phyloP scores from a whole-genome alignment of 1,140 invertebrate genomes.

The Leptinotarsa texana region DNA sequence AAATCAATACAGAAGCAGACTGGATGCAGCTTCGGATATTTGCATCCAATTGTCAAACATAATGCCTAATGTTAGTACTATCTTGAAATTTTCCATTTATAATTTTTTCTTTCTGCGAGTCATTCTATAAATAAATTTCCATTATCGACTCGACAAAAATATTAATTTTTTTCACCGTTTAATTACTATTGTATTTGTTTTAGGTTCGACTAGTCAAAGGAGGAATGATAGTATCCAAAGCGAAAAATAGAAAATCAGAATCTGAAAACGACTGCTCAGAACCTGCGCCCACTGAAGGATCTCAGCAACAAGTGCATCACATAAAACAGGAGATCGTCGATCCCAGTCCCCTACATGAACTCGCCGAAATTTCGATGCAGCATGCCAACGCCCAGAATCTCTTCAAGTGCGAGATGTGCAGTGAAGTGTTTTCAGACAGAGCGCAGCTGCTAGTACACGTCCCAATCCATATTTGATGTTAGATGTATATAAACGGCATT shows the following conservation, averaged over 20 bases:
- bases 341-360: constrained; percentile 60
- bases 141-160: too few species aligned
- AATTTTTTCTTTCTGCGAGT: too few species aligned
- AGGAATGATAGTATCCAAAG: constrained; percentile 53
- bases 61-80: too few species aligned
- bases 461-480: constrained; percentile 76
- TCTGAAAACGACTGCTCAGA: constrained; percentile 15
- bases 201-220: constrained; percentile 51
- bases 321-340: constrained; percentile 59
- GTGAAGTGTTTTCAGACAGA: constrained; percentile 71
- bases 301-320: background rate
- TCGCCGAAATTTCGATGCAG: constrained; percentile 55
- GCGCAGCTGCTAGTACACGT: constrained; percentile 76
- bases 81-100: too few species aligned
- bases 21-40: too few species aligned
- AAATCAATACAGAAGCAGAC: too few species aligned
- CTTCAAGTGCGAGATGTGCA: constrained; percentile 79
- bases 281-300: background rate
- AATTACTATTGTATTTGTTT: constrained; percentile 4
- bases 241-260: constrained; percentile 36
- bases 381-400: constrained; percentile 51
- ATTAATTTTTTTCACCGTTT: too few species aligned
- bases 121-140: too few species aligned
- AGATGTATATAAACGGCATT: constrained; percentile 26
- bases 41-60: too few species aligned